A percentile compares a stretch with the other conserved stretches of the same genome.
Evolutionary conservation across 2,888 invertebrate species (phyloP).

Genomic region (Sthenelais limicola): DNA sequence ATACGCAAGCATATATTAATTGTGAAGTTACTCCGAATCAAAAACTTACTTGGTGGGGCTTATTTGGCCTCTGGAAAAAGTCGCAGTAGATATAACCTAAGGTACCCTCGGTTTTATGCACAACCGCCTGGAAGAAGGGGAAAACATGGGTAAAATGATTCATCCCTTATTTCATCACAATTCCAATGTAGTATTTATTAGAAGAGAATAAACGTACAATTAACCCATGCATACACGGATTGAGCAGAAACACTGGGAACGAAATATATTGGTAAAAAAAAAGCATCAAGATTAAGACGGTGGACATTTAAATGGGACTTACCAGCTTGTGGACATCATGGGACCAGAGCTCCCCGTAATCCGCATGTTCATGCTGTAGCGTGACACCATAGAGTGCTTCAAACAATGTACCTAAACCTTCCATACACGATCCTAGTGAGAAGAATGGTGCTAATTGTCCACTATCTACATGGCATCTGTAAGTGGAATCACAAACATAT

Average conservation of each 20-base stretch:
- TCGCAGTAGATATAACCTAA: constrained; percentile 98
- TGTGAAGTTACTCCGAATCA: too few species aligned
- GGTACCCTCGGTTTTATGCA: constrained; percentile 84
- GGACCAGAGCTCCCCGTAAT: constrained; percentile 89
- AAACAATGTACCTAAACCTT: constrained; percentile 93
- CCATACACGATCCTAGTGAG: constrained; percentile 93
- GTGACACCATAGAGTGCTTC: constrained; percentile 83
- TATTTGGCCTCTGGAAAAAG: constrained; percentile 88
- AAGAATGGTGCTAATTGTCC: constrained; percentile 82
- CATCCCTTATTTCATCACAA: too few species aligned
- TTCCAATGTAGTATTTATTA: too few species aligned
- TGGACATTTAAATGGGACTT: too few species aligned
- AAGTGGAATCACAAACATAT: too few species aligned
- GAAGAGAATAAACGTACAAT: too few species aligned
- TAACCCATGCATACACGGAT: too few species aligned
- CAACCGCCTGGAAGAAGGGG: constrained; percentile 75
- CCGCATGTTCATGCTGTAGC: constrained; percentile 81
- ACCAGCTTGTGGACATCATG: constrained; percentile 92
- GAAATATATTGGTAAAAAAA: too few species aligned
- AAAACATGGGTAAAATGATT: background rate
- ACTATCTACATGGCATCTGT: constrained; percentile 55
- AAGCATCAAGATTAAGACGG: too few species aligned
- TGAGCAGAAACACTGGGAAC: too few species aligned
- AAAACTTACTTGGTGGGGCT: constrained; percentile 84
- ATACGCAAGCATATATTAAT: too few species aligned